Percentiles rank a stretch among this genome's conserved stretches.
These are phyloP conservation scores for Conistra vaccinii DNA, from an alignment of 2,888 invertebrate species.

Conservation along the genomic window DNA sequence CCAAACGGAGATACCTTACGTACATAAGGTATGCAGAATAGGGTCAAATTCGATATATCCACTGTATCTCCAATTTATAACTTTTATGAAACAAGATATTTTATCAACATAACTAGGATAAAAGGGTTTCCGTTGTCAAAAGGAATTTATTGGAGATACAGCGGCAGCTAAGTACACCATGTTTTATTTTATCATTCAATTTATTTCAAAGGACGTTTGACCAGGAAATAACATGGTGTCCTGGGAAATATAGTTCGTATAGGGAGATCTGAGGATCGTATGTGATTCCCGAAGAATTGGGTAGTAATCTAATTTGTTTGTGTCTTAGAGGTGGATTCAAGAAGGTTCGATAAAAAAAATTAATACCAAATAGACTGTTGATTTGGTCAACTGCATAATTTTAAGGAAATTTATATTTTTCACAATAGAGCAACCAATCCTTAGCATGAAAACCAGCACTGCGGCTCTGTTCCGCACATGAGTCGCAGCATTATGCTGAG, in stretches of 20 bases:
- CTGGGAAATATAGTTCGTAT: not conserved
- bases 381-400: too few relatives aligned
- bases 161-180: too few relatives aligned
- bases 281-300: not conserved
- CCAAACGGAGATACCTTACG: not conserved
- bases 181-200: constrained; percentile 19
- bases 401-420: too few relatives aligned
- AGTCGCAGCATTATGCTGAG: too few relatives aligned
- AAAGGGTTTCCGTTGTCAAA: constrained; percentile 23
- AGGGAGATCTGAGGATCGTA: not conserved
- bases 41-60: constrained; percentile 10
- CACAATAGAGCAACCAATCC: too few relatives aligned
- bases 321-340: too few relatives aligned
- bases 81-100: constrained; percentile 44
- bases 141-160: constrained; percentile 14
- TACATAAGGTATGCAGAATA: not conserved
- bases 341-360: not conserved
- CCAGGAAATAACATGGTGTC: not conserved
- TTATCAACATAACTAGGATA: constrained; percentile 1
- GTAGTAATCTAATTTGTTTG: constrained; percentile 17
- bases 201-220: constrained; percentile 15
- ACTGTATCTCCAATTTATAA: constrained; percentile 26
- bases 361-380: too few relatives aligned
- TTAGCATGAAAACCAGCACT: too few relatives aligned
- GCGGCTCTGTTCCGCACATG: too few relatives aligned